These are phyloP conservation scores for Sciurus niger DNA, from an alignment of 2,113 vertebrate genomes.

Conservation along the genomic window DNA sequence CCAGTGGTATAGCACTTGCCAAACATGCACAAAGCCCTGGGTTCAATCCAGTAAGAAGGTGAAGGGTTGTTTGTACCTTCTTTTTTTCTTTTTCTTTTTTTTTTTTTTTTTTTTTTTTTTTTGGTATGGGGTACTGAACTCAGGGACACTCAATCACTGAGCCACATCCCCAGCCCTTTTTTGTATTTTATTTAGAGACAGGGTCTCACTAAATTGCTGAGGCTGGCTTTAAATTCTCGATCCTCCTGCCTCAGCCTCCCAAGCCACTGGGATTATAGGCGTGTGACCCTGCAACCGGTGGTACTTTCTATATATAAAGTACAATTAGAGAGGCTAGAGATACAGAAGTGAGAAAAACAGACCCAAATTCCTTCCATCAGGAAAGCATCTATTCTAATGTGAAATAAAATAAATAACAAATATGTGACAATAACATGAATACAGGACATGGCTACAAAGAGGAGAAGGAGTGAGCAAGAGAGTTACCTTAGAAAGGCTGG, in stretches of 20 bases:
- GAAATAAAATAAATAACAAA: constrained; percentile 50
- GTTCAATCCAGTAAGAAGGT: neutral
- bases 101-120: no score
- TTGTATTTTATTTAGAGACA: no score
- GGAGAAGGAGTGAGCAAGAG: neutral
- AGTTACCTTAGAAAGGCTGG: neutral
- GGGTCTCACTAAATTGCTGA: no score
- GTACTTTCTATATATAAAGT: neutral
- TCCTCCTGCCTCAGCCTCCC: no score
- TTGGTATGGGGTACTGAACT: no score
- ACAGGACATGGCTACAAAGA: constrained; percentile 42
- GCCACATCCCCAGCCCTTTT: no score
- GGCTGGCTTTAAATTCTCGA: no score
- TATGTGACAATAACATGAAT: constrained; percentile 32
- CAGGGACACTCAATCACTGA: no score
- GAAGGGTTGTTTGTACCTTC: neutral
- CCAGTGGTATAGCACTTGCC: neutral
- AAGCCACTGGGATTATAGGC: no score
- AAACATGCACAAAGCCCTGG: neutral
- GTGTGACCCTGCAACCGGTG: neutral
- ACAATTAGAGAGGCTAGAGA: constrained; percentile 50
- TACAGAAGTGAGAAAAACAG: constrained; percentile 14
- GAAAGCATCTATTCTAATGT: neutral
- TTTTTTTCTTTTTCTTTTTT: no score
- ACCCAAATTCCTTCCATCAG: constrained; percentile 28